Evolutionary conservation across 1,140 invertebrate species (phyloP).

Genomic region (Anastrepha ludens): DNA sequence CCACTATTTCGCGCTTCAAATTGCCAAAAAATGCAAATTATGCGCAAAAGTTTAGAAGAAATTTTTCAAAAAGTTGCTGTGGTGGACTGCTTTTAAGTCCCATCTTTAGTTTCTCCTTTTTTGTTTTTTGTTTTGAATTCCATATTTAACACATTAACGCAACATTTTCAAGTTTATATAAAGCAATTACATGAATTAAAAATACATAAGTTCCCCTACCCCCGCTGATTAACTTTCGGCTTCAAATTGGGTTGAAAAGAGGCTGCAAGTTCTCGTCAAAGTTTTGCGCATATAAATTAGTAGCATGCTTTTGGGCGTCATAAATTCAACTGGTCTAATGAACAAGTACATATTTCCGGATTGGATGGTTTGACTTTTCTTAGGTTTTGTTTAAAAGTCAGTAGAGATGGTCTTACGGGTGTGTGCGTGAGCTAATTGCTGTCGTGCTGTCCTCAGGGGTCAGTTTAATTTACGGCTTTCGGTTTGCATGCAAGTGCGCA

Average conservation of each 20-base stretch:
- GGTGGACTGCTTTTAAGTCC: no score
- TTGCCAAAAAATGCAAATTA: slow-evolving; percentile 13
- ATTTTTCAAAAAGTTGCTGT: no score
- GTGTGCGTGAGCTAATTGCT: neutral
- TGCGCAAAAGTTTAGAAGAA: neutral
- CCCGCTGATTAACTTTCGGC: neutral
- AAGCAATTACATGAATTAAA: slow-evolving; percentile 45
- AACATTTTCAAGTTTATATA: slow-evolving; percentile 25
- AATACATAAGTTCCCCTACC: neutral
- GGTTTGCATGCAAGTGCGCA: no score
- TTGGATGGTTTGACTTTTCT: neutral
- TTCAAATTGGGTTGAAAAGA: neutral
- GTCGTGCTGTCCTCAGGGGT: neutral
- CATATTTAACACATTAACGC: slow-evolving; percentile 7
- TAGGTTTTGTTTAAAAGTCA: neutral
- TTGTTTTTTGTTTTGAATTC: no score
- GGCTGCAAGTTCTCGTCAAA: neutral
- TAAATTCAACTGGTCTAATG: neutral
- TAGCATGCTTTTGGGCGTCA: slow-evolving; percentile 24
- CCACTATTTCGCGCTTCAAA: neutral
- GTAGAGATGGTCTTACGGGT: neutral
- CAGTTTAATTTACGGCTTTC: neutral
- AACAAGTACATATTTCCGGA: neutral
- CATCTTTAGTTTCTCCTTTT: no score
- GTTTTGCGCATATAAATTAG: neutral